Evolutionary conservation across 2,113 vertebrate species (phyloP).

Genomic region (Trinectes maculatus): DNA sequence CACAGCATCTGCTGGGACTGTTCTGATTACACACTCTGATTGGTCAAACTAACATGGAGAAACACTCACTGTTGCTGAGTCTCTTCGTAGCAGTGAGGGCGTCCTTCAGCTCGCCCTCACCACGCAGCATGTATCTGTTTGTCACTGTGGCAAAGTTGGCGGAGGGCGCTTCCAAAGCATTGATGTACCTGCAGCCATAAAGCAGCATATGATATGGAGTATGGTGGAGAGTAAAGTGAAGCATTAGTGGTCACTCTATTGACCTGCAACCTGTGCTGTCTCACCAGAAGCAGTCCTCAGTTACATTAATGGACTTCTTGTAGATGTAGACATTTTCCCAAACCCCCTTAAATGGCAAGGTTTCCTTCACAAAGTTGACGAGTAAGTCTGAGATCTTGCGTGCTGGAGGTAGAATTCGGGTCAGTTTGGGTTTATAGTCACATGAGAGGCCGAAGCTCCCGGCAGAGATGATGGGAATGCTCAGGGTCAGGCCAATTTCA

Average conservation of each 20-base stretch:
- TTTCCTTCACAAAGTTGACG: constrained; percentile 79
- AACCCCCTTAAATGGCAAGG: constrained; percentile 72
- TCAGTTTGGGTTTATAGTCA: constrained; percentile 89
- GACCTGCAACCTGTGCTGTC: constrained; percentile 24
- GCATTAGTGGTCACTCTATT: neutral
- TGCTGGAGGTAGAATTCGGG: constrained; percentile 90
- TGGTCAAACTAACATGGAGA: neutral
- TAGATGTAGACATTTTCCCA: constrained; percentile 90
- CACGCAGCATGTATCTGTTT: constrained; percentile 80
- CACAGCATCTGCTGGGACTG: neutral
- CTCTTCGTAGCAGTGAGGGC: constrained; percentile 59
- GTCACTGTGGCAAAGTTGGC: constrained; percentile 77
- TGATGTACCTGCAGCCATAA: constrained; percentile 88
- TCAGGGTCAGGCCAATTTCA: constrained; percentile 83
- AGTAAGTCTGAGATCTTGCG: constrained; percentile 89
- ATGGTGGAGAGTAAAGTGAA: neutral
- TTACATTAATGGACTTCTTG: constrained; percentile 73
- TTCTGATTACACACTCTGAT: too few relatives aligned
- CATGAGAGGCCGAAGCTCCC: constrained; percentile 97
- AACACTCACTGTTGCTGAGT: constrained; percentile 90
- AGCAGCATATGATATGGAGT: neutral
- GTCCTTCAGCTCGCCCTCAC: constrained; percentile 41
- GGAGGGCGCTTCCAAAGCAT: constrained; percentile 88
- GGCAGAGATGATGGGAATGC: constrained; percentile 91
- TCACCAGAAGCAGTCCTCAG: constrained; percentile 94